Percentiles rank a stretch among this genome's conserved stretches.
Conservation (phyloP, 2,113 vertebrate species). For the Grus americana region DNA sequence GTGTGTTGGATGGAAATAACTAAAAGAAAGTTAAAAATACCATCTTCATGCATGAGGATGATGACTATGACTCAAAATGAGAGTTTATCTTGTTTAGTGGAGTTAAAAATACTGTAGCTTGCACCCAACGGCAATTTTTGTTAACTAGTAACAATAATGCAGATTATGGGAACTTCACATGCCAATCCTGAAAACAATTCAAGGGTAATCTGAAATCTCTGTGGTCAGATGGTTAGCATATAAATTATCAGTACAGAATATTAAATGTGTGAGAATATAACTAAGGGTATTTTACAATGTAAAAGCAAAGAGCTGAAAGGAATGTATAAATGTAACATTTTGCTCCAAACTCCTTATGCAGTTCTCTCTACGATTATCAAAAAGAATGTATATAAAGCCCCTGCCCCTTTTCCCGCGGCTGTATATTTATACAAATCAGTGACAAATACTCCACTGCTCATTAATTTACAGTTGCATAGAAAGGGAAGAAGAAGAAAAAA, state of each 20-base stretch:
- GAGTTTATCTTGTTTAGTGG: conserved; percentile 3
- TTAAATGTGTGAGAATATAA: conserved; percentile 61
- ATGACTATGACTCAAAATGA: not conserved
- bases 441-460: conserved; percentile 86
- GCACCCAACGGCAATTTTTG: not conserved
- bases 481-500: conserved; percentile 80
- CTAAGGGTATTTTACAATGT: conserved; percentile 63
- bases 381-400: conserved; percentile 81
- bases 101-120: conserved; percentile 45
- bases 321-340: conserved; percentile 80
- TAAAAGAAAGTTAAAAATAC: conserved; percentile 21
- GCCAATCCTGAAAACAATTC: conserved; percentile 19
- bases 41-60: conserved; percentile 1
- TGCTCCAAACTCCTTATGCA: conserved; percentile 73
- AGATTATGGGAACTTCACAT: conserved; percentile 34
- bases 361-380: conserved; percentile 73
- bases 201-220: conserved; percentile 21
- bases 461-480: conserved; percentile 99
- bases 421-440: conserved; percentile 86
- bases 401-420: conserved; percentile 73
- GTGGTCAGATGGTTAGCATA: conserved; percentile 54
- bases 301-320: conserved; percentile 75
- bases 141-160: conserved; percentile 28
- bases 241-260: conserved; percentile 72
- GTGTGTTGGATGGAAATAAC: conserved; percentile 47